Base-by-base conservation (phyloP, 2,888 invertebrate species). In the Isotomurus palustris region DNA sequence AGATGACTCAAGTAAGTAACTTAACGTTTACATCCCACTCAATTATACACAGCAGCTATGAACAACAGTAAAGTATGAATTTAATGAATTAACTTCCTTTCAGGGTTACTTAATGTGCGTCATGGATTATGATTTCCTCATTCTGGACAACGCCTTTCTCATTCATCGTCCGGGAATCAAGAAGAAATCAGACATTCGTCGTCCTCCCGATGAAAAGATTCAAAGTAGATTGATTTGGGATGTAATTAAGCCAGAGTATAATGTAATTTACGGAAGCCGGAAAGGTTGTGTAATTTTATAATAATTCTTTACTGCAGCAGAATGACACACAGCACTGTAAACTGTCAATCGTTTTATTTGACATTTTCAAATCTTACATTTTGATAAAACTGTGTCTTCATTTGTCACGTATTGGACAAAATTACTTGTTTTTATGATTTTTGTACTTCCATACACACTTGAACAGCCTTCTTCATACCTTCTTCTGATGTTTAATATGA, bases 201-300 rank as follows among this genome's bases (percentile, higher is more conserved):
- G 22, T 3, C 43, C 43, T 6, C 8, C 43, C 4, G 6, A 17
- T 17, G 43, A 43, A 4, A 6, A 21, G 43, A 3, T 12, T 4
- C 21, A 25, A 21, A 86, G 86, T 72, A 79, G 82, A 62, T 81
- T 86, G 67, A 86, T 91, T 67, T 85, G 81, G 68, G 86, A 84
- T 72, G 83, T 86, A 52, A 88, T 91, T 70, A 84, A 85, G 74
- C 89, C 89, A 2, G 90, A 91, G 77, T 79, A 91, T 60, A 88
- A 87, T 75, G 84, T 87, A 70, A 81, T 91, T 65, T 91, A 87
- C 73, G 91, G 91, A 63, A 82, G 82, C 66, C 82, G 83, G 73
- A 84, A 83, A 73, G 89, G 89, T 62, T 91, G 91, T 21, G 43
- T 43, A 5, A 25, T 22, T 43, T 43, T 8, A 43, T 43, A n/a